Conservation (phyloP, 2,797 vertebrate genomes). For the Eleutherodactylus coqui region DNA sequence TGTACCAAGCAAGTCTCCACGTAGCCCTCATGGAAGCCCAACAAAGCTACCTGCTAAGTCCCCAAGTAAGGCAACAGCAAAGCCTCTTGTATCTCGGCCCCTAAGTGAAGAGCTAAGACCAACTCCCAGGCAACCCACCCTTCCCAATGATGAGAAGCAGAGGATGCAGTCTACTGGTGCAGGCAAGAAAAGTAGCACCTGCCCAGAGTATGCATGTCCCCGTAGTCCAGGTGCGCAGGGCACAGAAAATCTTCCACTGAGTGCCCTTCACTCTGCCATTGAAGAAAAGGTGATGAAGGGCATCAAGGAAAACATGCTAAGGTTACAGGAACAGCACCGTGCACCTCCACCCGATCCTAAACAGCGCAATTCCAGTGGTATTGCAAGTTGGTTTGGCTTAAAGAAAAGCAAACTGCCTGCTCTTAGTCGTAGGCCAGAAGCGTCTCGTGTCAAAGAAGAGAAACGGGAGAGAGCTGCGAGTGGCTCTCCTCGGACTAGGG, state of each 20-base stretch:
- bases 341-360: conserved; percentile 80
- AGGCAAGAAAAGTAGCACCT: conserved; percentile 76
- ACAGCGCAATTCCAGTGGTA: conserved; percentile 87
- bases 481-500: conserved; percentile 80
- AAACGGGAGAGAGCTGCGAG: conserved; percentile 82
- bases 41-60: conserved; percentile 89
- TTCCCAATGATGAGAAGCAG: conserved; percentile 70
- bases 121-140: neutral
- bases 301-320: conserved; percentile 93
- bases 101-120: conserved; percentile 68
- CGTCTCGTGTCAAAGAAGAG: conserved; percentile 82
- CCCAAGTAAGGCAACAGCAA: conserved; percentile 81
- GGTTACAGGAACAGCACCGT: conserved; percentile 89
- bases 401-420: conserved; percentile 94
- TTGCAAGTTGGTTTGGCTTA: conserved; percentile 96
- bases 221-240: conserved; percentile 72
- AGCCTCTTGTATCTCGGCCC: conserved; percentile 55
- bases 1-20: conserved; percentile 71
- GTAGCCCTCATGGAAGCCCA: conserved; percentile 84
- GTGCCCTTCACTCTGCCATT: conserved; percentile 83
- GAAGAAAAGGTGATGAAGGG: conserved; percentile 99
- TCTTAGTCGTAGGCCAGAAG: conserved; percentile 85
- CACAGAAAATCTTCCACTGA: conserved; percentile 60
- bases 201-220: conserved; percentile 76
- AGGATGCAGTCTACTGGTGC: conserved; percentile 76